Conservation (phyloP, 2,797 vertebrate genomes). For the Orientallactaga sibirica region DNA sequence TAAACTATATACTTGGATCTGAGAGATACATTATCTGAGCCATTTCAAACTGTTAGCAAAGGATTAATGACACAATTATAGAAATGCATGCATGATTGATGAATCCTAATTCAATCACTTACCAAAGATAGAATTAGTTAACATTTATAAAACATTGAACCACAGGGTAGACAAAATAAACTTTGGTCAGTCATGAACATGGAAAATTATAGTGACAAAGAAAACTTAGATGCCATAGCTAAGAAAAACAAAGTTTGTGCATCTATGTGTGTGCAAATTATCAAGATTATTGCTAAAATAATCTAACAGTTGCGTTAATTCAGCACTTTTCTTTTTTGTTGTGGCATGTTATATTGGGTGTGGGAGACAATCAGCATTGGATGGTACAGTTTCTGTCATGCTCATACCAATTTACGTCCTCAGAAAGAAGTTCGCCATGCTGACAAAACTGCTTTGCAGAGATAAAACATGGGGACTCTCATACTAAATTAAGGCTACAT, state of each 20-base stretch:
- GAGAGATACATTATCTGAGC: not conserved
- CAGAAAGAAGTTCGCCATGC: constrained; percentile 72
- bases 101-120: constrained; percentile 13
- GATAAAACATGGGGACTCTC: constrained; percentile 77
- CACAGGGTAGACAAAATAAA: not conserved
- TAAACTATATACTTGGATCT: not conserved
- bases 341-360: not conserved
- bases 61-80: not conserved
- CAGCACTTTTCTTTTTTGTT: constrained; percentile 35
- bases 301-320: constrained; percentile 72
- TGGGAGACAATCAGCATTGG: constrained; percentile 54
- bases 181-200: constrained; percentile 6
- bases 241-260: constrained; percentile 69
- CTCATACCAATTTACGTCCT: constrained; percentile 74
- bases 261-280: constrained; percentile 73
- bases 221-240: not conserved
- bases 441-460: constrained; percentile 80
- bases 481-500: constrained; percentile 73
- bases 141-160: constrained; percentile 29
- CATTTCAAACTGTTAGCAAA: constrained; percentile 21
- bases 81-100: not conserved
- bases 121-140: not conserved
- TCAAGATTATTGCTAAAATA: constrained; percentile 59
- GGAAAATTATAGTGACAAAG: not conserved
- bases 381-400: constrained; percentile 48